These are phyloP conservation scores for Struthidea cinerea DNA, from an alignment of 2,113 vertebrate species.

Conservation along the genomic window DNA sequence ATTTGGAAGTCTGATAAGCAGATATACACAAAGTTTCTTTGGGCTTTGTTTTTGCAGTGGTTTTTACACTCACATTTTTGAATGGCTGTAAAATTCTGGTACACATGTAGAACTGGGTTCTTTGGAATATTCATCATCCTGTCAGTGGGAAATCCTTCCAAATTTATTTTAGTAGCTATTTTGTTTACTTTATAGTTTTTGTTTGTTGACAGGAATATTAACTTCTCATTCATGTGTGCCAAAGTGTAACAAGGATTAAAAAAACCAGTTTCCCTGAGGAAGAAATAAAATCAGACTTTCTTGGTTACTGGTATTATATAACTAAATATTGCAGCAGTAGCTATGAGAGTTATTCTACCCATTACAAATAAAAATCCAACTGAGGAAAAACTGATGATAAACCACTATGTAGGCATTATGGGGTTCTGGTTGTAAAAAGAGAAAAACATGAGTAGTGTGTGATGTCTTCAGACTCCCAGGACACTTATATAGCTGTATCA, in stretches of 20 bases:
- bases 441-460: neutral
- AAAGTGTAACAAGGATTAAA: neutral
- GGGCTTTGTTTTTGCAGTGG: neutral
- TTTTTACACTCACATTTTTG: neutral
- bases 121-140: neutral
- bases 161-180: neutral
- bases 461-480: neutral
- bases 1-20: neutral
- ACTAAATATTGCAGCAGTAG: neutral
- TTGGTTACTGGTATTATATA: neutral
- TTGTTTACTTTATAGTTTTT: neutral
- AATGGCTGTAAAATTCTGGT: neutral
- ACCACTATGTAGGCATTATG: neutral
- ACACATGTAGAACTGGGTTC: neutral
- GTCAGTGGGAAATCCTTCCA: neutral
- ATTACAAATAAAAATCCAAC: neutral
- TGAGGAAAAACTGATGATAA: conserved; percentile 11
- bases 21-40: neutral
- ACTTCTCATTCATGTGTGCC: neutral
- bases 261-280: neutral
- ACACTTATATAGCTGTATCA: neutral
- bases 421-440: neutral
- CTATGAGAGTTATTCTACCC: neutral
- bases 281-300: neutral
- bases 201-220: neutral